These are phyloP conservation scores for Drosophila kanekoi DNA, from an alignment of 2,888 invertebrate species.

Conservation along the genomic window DNA sequence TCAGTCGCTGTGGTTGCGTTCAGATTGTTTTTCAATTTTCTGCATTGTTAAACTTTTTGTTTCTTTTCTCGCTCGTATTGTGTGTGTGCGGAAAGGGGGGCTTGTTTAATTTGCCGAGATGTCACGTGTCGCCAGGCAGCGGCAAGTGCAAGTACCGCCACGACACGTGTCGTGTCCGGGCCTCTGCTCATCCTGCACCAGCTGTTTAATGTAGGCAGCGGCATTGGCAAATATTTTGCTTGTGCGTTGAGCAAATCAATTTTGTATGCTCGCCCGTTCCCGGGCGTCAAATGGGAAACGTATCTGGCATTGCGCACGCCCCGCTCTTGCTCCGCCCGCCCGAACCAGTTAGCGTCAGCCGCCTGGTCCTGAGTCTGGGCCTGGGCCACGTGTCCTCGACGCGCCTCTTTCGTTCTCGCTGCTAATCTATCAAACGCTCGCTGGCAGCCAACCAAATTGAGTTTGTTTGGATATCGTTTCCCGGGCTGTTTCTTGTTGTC, in stretches of 20 bases:
- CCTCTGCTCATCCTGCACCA: slow-evolving; percentile 35
- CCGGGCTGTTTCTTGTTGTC: slow-evolving; percentile 1
- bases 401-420: slow-evolving; percentile 80
- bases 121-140: slow-evolving; percentile 72
- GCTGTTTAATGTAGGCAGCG: slow-evolving; percentile 61
- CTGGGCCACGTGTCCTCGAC: slow-evolving; percentile 66
- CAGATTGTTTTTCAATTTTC: slow-evolving; percentile 84
- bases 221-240: slow-evolving; percentile 66
- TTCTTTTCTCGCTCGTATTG: slow-evolving; percentile 1
- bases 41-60: slow-evolving; percentile 83
- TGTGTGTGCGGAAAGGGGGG: slow-evolving; percentile 18
- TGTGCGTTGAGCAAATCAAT: slow-evolving; percentile 77
- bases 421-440: slow-evolving; percentile 82
- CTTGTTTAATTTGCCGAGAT: slow-evolving; percentile 74
- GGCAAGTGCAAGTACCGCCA: slow-evolving; percentile 49
- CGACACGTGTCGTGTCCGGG: slow-evolving; percentile 42
- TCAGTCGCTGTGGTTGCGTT: slow-evolving; percentile 53
- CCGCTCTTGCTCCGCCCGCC: slow-evolving; percentile 7
- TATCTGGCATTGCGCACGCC: slow-evolving; percentile 73
- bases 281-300: slow-evolving; percentile 74
- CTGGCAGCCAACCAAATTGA: slow-evolving; percentile 74
- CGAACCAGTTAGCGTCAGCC: slow-evolving; percentile 8
- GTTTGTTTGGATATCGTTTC: slow-evolving; percentile 76
- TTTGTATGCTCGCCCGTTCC: slow-evolving; percentile 60
- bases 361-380: slow-evolving; percentile 18